A percentile compares a stretch with the other conserved stretches of the same genome.
phyloP scores from a whole-genome alignment of 2,797 vertebrate genomes.

The Syndactyla subalaris region DNA sequence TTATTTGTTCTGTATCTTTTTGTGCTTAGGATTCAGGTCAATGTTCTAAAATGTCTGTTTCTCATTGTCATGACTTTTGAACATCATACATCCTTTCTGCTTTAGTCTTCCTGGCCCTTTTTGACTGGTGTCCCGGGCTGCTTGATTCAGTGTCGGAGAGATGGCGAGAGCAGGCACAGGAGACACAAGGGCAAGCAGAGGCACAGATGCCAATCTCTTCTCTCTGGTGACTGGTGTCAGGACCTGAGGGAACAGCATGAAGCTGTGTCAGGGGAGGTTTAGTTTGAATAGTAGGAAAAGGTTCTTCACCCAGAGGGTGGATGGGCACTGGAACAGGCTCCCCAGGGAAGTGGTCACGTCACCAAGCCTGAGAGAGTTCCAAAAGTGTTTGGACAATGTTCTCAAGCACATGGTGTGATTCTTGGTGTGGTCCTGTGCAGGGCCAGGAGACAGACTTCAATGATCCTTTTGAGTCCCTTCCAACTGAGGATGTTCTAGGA shows the following conservation, averaged over 20 bases:
- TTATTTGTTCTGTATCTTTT: not conserved
- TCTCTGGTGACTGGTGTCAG: not conserved
- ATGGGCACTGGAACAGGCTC: not conserved
- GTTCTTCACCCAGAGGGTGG: not conserved
- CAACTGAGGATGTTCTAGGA: not conserved
- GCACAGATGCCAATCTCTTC: too few species aligned
- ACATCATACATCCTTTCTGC: not conserved
- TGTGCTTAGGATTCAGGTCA: not conserved
- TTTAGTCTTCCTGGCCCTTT: not conserved
- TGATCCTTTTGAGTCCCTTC: not conserved
- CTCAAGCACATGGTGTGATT: not conserved
- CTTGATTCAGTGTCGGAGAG: not conserved
- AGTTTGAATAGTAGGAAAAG: not conserved
- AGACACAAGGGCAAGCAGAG: not conserved
- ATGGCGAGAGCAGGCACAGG: not conserved
- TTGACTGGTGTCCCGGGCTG: not conserved
- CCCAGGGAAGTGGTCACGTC: not conserved
- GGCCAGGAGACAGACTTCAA: not conserved
- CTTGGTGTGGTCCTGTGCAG: not conserved
- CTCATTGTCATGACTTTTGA: not conserved
- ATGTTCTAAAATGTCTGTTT: not conserved
- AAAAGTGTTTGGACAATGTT: not conserved
- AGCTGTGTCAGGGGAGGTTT: too few species aligned
- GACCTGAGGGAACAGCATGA: not conserved
- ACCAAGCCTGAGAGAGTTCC: not conserved